phyloP scores from a whole-genome alignment of 1,140 invertebrate genomes.

The Drosophila kikkawai region DNA sequence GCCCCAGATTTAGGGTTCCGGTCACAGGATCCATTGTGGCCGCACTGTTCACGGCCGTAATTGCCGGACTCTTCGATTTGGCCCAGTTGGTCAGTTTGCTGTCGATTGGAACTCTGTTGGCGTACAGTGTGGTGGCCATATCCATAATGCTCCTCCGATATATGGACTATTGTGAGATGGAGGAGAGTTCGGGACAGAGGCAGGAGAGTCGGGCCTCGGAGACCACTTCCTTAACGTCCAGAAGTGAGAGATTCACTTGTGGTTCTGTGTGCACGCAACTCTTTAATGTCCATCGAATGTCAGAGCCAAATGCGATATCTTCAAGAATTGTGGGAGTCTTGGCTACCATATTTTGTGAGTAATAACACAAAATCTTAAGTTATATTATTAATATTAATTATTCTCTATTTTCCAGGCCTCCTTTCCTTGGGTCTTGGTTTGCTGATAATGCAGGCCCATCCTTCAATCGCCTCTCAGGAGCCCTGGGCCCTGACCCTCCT shows the following conservation, averaged over 20 bases:
- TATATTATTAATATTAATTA: too few relatives aligned
- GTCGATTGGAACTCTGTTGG: constrained; percentile 97
- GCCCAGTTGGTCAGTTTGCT: constrained; percentile 97
- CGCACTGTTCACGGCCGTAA: constrained; percentile 89
- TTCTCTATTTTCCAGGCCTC: constrained; percentile 39
- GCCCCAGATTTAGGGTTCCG: constrained; percentile 88
- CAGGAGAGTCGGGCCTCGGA: constrained; percentile 45
- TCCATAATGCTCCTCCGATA: constrained; percentile 92
- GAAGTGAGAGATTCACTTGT: constrained; percentile 53
- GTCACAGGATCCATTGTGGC: constrained; percentile 92
- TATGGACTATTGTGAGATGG: constrained; percentile 71
- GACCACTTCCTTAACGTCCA: constrained; percentile 61
- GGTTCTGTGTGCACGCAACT: constrained; percentile 60
- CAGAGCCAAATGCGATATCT: constrained; percentile 63
- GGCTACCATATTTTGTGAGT: constrained; percentile 68
- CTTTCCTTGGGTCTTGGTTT: constrained; percentile 69
- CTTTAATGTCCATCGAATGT: constrained; percentile 64
- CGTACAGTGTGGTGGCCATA: constrained; percentile 95
- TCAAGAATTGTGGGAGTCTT: constrained; percentile 69
- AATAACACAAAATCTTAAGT: too few relatives aligned
- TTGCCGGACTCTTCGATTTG: constrained; percentile 95
- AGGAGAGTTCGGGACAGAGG: constrained; percentile 15
- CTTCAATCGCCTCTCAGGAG: constrained; percentile 49
- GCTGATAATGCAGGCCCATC: constrained; percentile 70
- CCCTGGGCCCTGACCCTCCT: constrained; percentile 69